These are phyloP conservation scores for Pollenia labialis DNA, from an alignment of 2,888 invertebrate genomes.

Conservation along the genomic window DNA sequence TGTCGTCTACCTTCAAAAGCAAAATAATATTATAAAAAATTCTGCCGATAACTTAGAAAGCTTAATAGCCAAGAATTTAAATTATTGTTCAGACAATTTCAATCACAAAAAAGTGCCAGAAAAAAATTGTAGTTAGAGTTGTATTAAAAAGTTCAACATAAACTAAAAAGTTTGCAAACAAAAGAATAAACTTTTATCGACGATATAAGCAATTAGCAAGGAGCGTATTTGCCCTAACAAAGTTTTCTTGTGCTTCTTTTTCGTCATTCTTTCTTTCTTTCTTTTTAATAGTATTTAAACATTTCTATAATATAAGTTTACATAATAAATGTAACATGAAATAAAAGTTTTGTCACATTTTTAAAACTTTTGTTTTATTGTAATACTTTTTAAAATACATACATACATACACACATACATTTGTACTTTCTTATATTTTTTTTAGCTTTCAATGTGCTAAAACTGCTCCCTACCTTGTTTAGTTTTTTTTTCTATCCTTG, in stretches of 20 bases:
- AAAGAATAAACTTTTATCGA: conserved; percentile 33
- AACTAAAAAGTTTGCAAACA: conserved; percentile 49
- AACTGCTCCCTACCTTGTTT: too few species aligned
- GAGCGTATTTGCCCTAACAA: conserved; percentile 16
- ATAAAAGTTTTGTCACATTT: conserved; percentile 28
- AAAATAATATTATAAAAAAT: background rate
- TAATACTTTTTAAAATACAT: background rate
- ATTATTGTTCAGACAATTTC: conserved; percentile 1
- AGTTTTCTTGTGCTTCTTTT: conserved; percentile 11
- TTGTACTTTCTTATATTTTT: background rate
- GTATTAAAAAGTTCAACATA: background rate
- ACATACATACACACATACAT: too few species aligned
- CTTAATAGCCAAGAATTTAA: conserved; percentile 2
- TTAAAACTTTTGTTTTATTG: conserved; percentile 21
- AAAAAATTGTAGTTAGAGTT: conserved; percentile 11
- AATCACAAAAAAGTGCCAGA: background rate
- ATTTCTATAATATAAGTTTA: conserved; percentile 4
- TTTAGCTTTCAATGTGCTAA: background rate
- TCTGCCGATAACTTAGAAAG: background rate
- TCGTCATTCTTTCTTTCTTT: background rate
- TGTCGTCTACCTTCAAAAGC: background rate
- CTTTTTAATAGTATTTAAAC: conserved; percentile 5
- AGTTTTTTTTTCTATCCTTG: conserved; percentile 15
- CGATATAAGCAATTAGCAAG: conserved; percentile 52
- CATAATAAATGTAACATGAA: conserved; percentile 10